Conservation (phyloP, 2,888 invertebrate species). For the Charanyca ferruginea region DNA sequence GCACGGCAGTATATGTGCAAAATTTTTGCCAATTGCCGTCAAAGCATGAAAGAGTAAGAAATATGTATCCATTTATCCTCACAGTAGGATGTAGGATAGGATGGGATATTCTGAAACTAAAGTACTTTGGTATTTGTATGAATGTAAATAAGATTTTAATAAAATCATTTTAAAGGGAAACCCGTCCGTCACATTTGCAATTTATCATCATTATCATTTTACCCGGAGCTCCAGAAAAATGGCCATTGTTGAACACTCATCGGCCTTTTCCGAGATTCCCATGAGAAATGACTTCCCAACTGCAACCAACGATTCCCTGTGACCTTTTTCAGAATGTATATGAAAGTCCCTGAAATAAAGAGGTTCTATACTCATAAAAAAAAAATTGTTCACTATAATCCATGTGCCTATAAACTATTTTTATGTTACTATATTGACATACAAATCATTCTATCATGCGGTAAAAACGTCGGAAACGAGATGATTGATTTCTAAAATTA, state of each 20-base stretch:
- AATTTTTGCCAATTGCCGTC: too few species aligned
- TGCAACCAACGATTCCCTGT: conserved; percentile 36
- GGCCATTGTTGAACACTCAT: conserved; percentile 16
- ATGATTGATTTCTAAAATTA: conserved; percentile 52
- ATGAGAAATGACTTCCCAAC: conserved; percentile 50
- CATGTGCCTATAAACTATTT: conserved; percentile 3
- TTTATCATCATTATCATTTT: conserved; percentile 41
- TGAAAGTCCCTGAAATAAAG: conserved; percentile 10
- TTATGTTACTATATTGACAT: conserved; percentile 10
- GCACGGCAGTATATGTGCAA: too few species aligned
- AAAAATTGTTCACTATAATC: conserved; percentile 2
- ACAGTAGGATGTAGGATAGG: too few species aligned
- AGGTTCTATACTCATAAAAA: background rate
- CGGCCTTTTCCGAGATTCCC: conserved; percentile 27
- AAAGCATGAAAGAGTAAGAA: too few species aligned
- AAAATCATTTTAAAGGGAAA: background rate
- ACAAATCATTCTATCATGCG: conserved; percentile 5
- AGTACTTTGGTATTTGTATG: too few species aligned
- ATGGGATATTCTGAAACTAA: too few species aligned
- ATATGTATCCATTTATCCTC: too few species aligned
- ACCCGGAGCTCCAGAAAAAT: conserved; percentile 15
- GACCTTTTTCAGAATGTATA: conserved; percentile 53
- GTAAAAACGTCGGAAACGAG: conserved; percentile 17
- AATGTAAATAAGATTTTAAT: too few species aligned
- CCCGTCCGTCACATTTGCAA: conserved; percentile 14